These are phyloP conservation scores for Taeniopygia guttata DNA, from an alignment of 2,797 vertebrate species.

Conservation along the genomic window DNA sequence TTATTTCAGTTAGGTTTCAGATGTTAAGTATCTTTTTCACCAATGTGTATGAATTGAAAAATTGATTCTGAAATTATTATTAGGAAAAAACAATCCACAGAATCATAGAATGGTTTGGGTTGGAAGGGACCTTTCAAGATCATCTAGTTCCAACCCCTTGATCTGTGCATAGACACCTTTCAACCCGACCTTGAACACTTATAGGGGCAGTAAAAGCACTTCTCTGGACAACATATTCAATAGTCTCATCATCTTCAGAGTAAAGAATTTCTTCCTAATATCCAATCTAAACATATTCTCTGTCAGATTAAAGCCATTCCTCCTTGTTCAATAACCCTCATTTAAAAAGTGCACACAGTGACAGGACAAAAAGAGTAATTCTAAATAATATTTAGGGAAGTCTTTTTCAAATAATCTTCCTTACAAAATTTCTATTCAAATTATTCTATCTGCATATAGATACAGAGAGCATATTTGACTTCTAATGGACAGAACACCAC, in stretches of 20 bases:
- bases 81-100: not conserved
- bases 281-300: not conserved
- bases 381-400: not conserved
- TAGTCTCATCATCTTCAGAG: not conserved
- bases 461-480: not conserved
- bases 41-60: not conserved
- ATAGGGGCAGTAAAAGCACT: not conserved
- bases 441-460: not conserved
- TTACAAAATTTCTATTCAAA: not conserved
- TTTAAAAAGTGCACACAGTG: rapidly evolving
- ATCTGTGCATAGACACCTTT: not conserved
- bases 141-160: not conserved
- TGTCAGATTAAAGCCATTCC: not conserved
- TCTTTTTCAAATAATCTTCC: not conserved
- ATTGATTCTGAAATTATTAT: not conserved
- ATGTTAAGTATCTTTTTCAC: not conserved
- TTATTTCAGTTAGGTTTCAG: not conserved
- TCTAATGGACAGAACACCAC: not conserved
- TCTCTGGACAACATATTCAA: not conserved
- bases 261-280: not conserved
- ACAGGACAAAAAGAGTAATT: not conserved
- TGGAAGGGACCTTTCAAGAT: not conserved
- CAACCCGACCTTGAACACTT: not conserved
- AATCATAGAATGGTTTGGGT: not conserved
- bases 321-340: not conserved